Base-by-base conservation (phyloP, 2,797 vertebrate genomes). In the Yasuhikotakia modesta region DNA sequence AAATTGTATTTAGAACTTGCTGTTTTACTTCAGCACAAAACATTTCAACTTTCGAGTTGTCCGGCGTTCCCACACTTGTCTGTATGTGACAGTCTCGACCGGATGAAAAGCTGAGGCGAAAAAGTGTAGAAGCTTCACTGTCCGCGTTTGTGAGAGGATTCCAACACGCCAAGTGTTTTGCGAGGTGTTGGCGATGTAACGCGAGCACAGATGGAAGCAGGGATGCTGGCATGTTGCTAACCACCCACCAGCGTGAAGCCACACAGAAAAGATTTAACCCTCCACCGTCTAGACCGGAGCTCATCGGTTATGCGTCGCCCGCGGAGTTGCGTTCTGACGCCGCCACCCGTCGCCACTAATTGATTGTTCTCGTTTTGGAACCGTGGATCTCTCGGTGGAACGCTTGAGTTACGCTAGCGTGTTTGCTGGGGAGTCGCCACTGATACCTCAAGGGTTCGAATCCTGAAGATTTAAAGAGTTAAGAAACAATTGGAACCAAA, bases 231-330 rank as follows among this genome's bases (percentile, higher is more conserved):
- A 77, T 76, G 82, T 82, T 53, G 75, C 84, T 83, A 21, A 58
- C 64, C 84, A 53, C 81, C 84, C 78, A 87, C 86, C 74, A 81
- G 80, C 60, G 81, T 71, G 61, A 85, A 87, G 83, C 86, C 84
- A 81, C 64, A 84, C 81, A 79, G 21, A 50, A 30, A 57, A 63
- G 66, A 71, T 53, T 88, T 73, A 85, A 88, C 84, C 87, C 82
- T 84, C 84, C 83, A 83, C 79, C 74, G 68, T 81, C 77, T 67
- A 68, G 79, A 79, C 72, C 60, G 52, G 58, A 63, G 48, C 14
- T 11, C 39, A 55, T 32, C 6, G 16, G n/a, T 53, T 21, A 13
- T 63, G 24, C 17, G 45, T 17, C 2, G 4, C 17, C n/a, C 19
- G 60, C 17, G 1, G 17, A 60, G 24, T 14, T 7, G 4, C 10